These are phyloP conservation scores for Sialia sialis DNA, from an alignment of 2,113 vertebrate species.

Conservation along the genomic window DNA sequence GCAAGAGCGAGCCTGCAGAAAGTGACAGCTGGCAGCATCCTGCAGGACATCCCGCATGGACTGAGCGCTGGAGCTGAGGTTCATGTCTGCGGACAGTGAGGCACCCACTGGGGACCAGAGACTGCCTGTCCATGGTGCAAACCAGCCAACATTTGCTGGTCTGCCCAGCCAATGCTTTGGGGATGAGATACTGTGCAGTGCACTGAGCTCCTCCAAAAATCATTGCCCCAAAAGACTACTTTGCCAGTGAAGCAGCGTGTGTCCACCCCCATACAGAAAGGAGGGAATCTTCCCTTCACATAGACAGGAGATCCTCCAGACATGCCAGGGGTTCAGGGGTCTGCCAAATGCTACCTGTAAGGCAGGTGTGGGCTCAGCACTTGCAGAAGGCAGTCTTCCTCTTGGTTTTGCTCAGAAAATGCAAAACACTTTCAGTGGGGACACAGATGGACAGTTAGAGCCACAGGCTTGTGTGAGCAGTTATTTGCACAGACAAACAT, in stretches of 20 bases:
- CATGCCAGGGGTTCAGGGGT: background rate
- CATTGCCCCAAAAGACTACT: background rate
- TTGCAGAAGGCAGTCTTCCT: background rate
- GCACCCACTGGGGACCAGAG: background rate
- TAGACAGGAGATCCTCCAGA: background rate
- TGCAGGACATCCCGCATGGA: rapidly evolving
- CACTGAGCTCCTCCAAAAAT: background rate
- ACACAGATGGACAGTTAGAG: background rate
- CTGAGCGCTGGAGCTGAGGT: background rate
- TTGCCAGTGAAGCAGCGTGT: background rate
- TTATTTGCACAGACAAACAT: background rate
- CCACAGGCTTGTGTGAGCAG: background rate
- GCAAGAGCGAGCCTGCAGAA: background rate
- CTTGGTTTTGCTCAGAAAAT: background rate
- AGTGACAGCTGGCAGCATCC: background rate
- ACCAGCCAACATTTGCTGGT: background rate
- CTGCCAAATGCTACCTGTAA: rapidly evolving
- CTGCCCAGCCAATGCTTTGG: background rate
- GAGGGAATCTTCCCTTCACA: background rate
- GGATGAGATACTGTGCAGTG: background rate
- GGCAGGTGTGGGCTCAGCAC: background rate
- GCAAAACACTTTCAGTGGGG: background rate
- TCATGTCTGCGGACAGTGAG: background rate
- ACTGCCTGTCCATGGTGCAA: background rate
- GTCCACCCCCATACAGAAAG: background rate